Evolutionary conservation across 2,888 invertebrate species (phyloP).

Genomic region (Perizoma affinitatum): DNA sequence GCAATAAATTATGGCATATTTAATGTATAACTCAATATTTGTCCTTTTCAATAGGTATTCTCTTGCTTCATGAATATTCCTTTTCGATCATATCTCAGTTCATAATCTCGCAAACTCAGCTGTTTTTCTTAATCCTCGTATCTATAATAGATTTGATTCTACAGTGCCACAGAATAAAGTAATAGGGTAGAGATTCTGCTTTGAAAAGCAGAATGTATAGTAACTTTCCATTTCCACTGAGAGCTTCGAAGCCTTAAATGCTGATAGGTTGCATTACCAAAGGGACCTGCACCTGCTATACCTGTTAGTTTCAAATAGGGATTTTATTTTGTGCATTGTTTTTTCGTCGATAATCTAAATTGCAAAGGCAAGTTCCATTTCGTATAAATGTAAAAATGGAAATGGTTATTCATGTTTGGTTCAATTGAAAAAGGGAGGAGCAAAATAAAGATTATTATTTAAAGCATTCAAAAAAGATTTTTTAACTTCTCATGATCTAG

Average conservation of each 20-base stretch:
- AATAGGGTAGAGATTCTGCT: conserved; percentile 8
- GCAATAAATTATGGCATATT: too few species aligned
- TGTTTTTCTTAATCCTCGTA: not conserved
- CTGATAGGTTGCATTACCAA: conserved; percentile 28
- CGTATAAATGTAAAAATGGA: too few species aligned
- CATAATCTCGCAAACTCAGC: conserved; percentile 7
- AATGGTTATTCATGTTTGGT: too few species aligned
- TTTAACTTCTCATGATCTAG: too few species aligned
- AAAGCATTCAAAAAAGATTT: too few species aligned
- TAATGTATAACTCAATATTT: too few species aligned
- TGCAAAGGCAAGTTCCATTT: not conserved
- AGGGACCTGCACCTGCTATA: conserved; percentile 23
- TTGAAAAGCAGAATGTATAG: conserved; percentile 16
- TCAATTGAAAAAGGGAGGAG: too few species aligned
- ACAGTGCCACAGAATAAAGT: conserved; percentile 4
- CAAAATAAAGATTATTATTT: too few species aligned
- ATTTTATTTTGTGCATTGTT: conserved; percentile 30
- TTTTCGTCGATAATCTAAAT: conserved; percentile 28
- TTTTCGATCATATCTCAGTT: not conserved
- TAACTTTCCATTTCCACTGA: conserved; percentile 22
- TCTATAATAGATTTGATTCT: not conserved
- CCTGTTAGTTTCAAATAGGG: conserved; percentile 19
- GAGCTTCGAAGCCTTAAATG: conserved; percentile 12
- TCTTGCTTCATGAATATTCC: too few species aligned
- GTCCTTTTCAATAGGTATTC: too few species aligned